A percentile compares a stretch with the other conserved stretches of the same genome.
phyloP scores from a whole-genome alignment of 2,888 invertebrate species.

The Melanargia galathea region DNA sequence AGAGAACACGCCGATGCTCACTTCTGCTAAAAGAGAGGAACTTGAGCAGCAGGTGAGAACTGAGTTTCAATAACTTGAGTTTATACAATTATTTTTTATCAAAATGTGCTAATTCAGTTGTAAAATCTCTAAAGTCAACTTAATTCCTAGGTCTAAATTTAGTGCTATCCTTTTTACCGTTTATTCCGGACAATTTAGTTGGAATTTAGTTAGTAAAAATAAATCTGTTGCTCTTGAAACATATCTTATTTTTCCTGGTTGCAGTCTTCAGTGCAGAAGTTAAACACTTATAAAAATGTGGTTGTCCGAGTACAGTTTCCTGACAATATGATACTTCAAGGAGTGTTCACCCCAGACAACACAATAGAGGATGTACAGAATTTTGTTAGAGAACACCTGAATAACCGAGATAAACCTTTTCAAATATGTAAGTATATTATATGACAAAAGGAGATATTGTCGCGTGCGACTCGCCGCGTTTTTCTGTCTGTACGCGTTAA shows the following conservation, averaged over 20 bases:
- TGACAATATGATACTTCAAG: constrained; percentile 92
- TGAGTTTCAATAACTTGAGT: neutral
- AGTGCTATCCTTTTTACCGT: too few species aligned
- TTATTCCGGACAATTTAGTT: too few species aligned
- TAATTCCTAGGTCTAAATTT: too few species aligned
- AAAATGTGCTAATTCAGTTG: neutral
- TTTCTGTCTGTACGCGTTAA: too few species aligned
- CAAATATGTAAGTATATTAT: constrained; percentile 87
- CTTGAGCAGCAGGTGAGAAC: constrained; percentile 55
- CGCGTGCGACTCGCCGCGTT: too few species aligned
- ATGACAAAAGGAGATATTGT: too few species aligned
- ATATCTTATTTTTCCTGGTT: constrained; percentile 39
- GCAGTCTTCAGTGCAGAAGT: constrained; percentile 65
- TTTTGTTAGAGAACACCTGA: constrained; percentile 88
- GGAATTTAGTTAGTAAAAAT: too few species aligned
- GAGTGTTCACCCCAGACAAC: constrained; percentile 90
- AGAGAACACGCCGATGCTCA: constrained; percentile 89
- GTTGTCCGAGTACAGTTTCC: constrained; percentile 94
- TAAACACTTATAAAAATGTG: constrained; percentile 87
- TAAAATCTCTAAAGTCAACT: too few species aligned
- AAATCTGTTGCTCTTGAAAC: neutral
- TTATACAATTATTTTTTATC: neutral
- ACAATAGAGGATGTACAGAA: constrained; percentile 86
- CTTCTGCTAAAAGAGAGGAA: constrained; percentile 65
- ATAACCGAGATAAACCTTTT: constrained; percentile 85